A percentile compares a stretch with the other conserved stretches of the same genome.
Conservation (phyloP, 2,113 vertebrate species). For the Tympanuchus pallidicinctus region DNA sequence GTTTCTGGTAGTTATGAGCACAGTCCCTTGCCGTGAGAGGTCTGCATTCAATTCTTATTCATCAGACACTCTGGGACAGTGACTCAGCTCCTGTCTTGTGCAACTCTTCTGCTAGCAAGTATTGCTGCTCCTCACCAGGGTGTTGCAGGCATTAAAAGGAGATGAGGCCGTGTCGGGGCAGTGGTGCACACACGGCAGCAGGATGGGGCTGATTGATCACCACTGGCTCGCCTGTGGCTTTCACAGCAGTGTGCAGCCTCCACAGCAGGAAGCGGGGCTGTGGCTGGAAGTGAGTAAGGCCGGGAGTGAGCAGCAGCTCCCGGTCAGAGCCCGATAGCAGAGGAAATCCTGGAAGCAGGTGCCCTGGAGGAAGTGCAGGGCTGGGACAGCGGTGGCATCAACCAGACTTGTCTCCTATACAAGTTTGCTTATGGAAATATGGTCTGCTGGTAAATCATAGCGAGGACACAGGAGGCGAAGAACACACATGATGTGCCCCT, state of each 20-base stretch:
- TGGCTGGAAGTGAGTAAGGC: neutral
- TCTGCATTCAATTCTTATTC: neutral
- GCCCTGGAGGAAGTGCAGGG: neutral
- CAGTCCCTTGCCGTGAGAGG: neutral
- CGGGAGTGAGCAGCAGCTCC: neutral
- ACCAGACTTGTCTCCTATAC: too few relatives aligned
- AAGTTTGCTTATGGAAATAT: neutral
- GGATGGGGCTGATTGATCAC: neutral
- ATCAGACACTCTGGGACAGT: neutral
- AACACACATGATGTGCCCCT: neutral
- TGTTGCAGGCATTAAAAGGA: neutral
- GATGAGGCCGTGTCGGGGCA: accelerated
- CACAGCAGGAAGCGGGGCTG: neutral
- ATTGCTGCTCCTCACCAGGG: neutral
- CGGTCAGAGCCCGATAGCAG: neutral
- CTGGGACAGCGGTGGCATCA: neutral
- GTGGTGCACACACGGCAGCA: accelerated
- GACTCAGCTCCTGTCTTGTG: neutral
- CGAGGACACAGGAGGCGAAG: neutral
- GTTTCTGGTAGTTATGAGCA: neutral
- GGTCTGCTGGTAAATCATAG: neutral
- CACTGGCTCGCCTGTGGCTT: neutral
- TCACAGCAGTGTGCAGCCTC: neutral
- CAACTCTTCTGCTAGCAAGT: neutral
- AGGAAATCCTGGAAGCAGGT: neutral